These are phyloP conservation scores for Halcyon senegalensis DNA, from an alignment of 2,113 vertebrate species.

Conservation along the genomic window DNA sequence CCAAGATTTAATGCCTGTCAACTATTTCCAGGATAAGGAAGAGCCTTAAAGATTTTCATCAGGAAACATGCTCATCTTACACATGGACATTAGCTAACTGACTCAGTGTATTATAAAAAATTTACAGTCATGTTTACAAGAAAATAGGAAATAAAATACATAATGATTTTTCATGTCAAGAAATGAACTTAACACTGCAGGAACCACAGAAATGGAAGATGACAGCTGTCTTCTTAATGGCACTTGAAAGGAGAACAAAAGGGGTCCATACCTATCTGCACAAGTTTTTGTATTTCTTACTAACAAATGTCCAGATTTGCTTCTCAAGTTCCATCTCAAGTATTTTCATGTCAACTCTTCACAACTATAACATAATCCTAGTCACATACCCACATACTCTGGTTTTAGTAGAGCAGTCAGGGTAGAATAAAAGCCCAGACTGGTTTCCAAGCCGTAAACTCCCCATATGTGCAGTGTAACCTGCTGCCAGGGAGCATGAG, in stretches of 20 bases:
- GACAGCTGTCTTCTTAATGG: neutral
- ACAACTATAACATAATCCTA: neutral
- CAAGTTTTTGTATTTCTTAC: neutral
- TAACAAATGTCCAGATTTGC: neutral
- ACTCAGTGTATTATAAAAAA: neutral
- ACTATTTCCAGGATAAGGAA: conserved; percentile 34
- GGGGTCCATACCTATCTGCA: neutral
- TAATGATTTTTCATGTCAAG: neutral
- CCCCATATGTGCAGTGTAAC: fast-evolving
- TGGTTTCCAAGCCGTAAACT: neutral
- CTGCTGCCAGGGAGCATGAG: fast-evolving
- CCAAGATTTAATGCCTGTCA: conserved; percentile 31
- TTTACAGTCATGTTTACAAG: neutral
- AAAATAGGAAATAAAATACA: neutral
- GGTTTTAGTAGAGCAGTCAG: neutral
- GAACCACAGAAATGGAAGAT: neutral
- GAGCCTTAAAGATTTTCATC: neutral
- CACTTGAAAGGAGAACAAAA: neutral
- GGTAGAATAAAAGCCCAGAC: neutral
- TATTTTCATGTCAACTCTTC: neutral
- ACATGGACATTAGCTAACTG: neutral
- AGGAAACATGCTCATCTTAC: neutral
- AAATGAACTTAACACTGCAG: neutral
- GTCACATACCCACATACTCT: neutral
- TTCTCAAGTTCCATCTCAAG: neutral